Conservation (phyloP, 2,797 vertebrate species). For the Aplochiton taeniatus region DNA sequence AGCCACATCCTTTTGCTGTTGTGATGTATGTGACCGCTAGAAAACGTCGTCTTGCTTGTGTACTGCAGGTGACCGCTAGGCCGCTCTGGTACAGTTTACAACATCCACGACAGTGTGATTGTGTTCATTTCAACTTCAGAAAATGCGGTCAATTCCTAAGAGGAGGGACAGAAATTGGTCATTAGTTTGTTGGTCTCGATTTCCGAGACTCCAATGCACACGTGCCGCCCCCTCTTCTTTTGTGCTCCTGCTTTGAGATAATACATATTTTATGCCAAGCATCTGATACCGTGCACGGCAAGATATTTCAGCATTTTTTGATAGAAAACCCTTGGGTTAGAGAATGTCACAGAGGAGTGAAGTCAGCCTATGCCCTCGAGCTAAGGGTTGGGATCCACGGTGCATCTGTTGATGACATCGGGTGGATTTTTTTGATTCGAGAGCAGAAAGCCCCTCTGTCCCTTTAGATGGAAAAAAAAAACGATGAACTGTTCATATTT, state of each 20-base stretch:
- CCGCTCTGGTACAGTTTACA: too few species aligned
- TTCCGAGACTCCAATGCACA: constrained; percentile 70
- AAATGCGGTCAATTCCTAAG: constrained; percentile 56
- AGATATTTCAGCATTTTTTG: constrained; percentile 68
- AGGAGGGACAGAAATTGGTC: constrained; percentile 62
- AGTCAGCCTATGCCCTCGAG: constrained; percentile 62
- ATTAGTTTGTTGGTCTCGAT: constrained; percentile 61
- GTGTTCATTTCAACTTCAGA: constrained; percentile 24
- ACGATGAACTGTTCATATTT: constrained; percentile 41
- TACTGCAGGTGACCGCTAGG: too few species aligned
- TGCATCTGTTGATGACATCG: constrained; percentile 63
- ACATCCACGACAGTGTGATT: too few species aligned
- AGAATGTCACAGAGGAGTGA: constrained; percentile 70
- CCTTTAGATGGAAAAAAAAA: constrained; percentile 54
- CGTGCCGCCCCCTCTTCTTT: constrained; percentile 65
- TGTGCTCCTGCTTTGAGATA: constrained; percentile 68
- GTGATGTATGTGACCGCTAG: too few species aligned
- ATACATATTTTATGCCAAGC: constrained; percentile 76
- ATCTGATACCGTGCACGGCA: constrained; percentile 73
- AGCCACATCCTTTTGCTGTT: constrained; percentile 5
- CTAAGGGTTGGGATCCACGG: constrained; percentile 62
- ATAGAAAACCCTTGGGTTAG: constrained; percentile 69
- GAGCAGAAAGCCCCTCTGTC: constrained; percentile 51
- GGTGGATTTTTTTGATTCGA: constrained; percentile 57
- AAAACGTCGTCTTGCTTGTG: too few species aligned